phyloP scores from a whole-genome alignment of 2,113 vertebrate genomes.

The Caloenas nicobarica region DNA sequence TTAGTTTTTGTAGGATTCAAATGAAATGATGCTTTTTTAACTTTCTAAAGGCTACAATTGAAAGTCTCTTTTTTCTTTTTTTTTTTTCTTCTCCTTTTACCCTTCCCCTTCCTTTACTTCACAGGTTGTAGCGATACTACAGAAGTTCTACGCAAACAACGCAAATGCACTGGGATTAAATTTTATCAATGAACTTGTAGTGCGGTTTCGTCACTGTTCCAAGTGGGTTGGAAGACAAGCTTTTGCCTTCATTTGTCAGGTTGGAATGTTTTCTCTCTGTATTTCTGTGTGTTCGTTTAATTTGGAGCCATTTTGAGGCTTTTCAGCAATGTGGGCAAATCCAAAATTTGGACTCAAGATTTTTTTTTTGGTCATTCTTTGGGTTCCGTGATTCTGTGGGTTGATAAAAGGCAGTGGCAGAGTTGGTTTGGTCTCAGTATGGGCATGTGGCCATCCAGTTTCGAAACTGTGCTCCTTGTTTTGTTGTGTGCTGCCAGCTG shows the following conservation, averaged over 20 bases:
- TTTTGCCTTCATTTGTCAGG: conserved; percentile 82
- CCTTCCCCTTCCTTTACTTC: not conserved
- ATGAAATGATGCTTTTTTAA: not conserved
- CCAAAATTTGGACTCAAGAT: not conserved
- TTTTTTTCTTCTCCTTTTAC: not conserved
- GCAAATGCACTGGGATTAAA: conserved; percentile 67
- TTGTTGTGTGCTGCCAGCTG: not conserved
- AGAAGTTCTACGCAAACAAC: conserved; percentile 69
- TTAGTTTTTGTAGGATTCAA: not conserved
- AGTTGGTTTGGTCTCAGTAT: not conserved
- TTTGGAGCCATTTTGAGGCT: not conserved
- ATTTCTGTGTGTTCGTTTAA: accelerated
- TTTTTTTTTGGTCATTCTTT: not conserved
- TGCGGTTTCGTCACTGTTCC: conserved; percentile 71
- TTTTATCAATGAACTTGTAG: conserved; percentile 72
- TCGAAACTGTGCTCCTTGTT: not conserved
- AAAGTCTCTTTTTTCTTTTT: not conserved
- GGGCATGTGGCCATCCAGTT: not conserved
- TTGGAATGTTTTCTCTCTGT: conserved; percentile 18
- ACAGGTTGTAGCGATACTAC: conserved; percentile 77
- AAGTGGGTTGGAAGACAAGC: conserved; percentile 81
- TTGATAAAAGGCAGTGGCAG: not conserved
- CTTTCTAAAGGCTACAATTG: not conserved
- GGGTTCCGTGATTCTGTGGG: not conserved
- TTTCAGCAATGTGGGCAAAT: not conserved